phyloP scores from a whole-genome alignment of 2,888 invertebrate species.

The Galerucella nymphaeae region DNA sequence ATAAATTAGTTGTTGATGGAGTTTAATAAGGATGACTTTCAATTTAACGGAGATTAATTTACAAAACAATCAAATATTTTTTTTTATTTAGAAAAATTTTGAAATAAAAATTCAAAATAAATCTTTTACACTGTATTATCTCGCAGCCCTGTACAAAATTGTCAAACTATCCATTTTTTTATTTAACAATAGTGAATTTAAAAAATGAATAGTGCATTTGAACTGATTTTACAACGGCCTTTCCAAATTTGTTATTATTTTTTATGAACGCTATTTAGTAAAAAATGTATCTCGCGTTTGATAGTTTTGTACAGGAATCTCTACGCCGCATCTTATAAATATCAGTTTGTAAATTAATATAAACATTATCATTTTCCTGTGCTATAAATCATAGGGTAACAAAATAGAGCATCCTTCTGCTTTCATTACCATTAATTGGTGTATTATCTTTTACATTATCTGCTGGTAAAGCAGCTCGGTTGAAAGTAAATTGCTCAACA shows the following conservation, averaged over 20 bases:
- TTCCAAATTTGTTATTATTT: no score
- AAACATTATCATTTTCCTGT: conserved; percentile 8
- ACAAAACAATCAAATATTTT: background rate
- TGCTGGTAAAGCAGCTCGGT: conserved; percentile 25
- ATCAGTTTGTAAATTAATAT: background rate
- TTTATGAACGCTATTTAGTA: no score
- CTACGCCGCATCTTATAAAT: no score
- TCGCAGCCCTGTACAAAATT: no score
- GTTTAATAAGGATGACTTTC: conserved; percentile 5
- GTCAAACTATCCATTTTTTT: no score
- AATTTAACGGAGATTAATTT: background rate
- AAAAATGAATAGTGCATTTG: no score
- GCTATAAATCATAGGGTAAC: conserved; percentile 48
- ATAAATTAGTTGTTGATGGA: conserved; percentile 17
- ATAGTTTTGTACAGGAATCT: no score
- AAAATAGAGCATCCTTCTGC: conserved; percentile 27
- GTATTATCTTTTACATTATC: conserved; percentile 42
- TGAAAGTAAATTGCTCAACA: conserved; percentile 23
- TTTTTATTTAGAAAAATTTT: background rate
- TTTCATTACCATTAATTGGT: conserved; percentile 52
- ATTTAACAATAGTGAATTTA: no score
- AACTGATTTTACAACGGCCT: no score
- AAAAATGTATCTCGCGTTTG: no score
- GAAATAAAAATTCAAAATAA: background rate
- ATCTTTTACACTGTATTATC: no score